Base-by-base conservation (phyloP, 2,797 vertebrate species). In the Scomberomorus guttatus region DNA sequence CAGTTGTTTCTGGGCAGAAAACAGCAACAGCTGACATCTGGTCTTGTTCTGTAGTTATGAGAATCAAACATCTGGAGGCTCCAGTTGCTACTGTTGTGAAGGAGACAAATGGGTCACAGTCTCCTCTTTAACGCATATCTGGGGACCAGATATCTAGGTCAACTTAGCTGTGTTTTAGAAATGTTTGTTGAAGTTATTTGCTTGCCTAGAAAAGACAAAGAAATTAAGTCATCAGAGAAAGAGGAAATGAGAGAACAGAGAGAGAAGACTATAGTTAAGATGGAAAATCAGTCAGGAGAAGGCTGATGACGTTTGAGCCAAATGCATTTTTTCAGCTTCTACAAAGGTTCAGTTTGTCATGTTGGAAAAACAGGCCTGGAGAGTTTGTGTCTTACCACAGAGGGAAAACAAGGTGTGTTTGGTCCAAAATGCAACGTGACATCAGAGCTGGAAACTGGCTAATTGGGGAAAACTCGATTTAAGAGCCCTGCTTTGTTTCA, bases 1-100 rank as follows among this genome's bases (percentile, higher is more conserved):
- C 22, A 66, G 84, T 84, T 79, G 79, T 86, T 90, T 89, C 77
- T 84, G 44, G 74, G 80, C 60, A 82, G 80, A 76, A 80, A 69
- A 51, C 61, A 27, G 75, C 51, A 59, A n/a, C n/a, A 27, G 39
- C 72, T 29, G 77, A 90, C 91, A 94, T 90, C 93, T 94, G 93
- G 75, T 91, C 70, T 62, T 76, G 77, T 90, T 76, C 80, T 89
- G 64, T 75, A 82, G 77, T 90, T 90, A 61, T 22, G 75, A 72
- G 61, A 87, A 85, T 89, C 71, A 79, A 89, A 92, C 92, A 92
- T 94, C 88, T 92, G 93, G 88, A 90, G 77, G 27, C 75, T 77
- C 71, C 57, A 60, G 50, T 64, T 55, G 92, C 87, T 90, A 89
- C 90, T 75, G 87, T 75, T 86, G 87, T 74, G 79, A 86, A 71